Conservation (phyloP, 1,140 invertebrate species). For the Zaprionus nigranus region DNA sequence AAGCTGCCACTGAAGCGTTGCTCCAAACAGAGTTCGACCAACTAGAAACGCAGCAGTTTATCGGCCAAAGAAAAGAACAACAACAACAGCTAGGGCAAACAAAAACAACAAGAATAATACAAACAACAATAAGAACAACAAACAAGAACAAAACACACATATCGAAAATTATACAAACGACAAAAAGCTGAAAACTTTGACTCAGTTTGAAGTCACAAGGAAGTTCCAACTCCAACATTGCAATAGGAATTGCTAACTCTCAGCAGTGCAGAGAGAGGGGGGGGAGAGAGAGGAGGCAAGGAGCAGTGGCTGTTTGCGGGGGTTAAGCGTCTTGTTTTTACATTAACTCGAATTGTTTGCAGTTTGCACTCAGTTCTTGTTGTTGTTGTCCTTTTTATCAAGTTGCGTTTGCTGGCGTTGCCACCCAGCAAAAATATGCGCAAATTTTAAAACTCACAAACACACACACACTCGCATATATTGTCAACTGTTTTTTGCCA, state of each 20-base stretch:
- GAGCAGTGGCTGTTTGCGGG: not conserved
- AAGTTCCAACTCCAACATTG: slow-evolving; percentile 8
- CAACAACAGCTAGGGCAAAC: not conserved
- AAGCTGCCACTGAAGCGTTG: not conserved
- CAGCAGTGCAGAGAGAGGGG: not conserved
- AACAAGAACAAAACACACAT: slow-evolving; percentile 5
- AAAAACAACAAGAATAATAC: slow-evolving; percentile 1
- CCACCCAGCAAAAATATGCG: slow-evolving; percentile 58
- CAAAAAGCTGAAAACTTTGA: slow-evolving; percentile 50
- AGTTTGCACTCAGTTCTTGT: slow-evolving; percentile 38
- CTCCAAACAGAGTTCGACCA: slow-evolving; percentile 13
- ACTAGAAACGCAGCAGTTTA: slow-evolving; percentile 38
- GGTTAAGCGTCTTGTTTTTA: slow-evolving; percentile 48
- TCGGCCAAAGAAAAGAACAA: slow-evolving; percentile 33
- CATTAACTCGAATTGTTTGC: slow-evolving; percentile 57
- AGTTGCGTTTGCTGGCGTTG: slow-evolving; percentile 19
- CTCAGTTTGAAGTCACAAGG: slow-evolving; percentile 10
- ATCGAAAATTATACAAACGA: slow-evolving; percentile 45
- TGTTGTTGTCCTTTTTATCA: slow-evolving; percentile 37
- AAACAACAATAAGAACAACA: slow-evolving; percentile 5
- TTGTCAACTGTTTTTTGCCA: slow-evolving; percentile 27
- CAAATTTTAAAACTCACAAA: slow-evolving; percentile 22
- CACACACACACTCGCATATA: slow-evolving; percentile 5
- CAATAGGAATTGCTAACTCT: not conserved
- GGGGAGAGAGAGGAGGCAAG: not conserved